These are phyloP conservation scores for Rhea pennata DNA, from an alignment of 2,113 vertebrate species.

Conservation along the genomic window DNA sequence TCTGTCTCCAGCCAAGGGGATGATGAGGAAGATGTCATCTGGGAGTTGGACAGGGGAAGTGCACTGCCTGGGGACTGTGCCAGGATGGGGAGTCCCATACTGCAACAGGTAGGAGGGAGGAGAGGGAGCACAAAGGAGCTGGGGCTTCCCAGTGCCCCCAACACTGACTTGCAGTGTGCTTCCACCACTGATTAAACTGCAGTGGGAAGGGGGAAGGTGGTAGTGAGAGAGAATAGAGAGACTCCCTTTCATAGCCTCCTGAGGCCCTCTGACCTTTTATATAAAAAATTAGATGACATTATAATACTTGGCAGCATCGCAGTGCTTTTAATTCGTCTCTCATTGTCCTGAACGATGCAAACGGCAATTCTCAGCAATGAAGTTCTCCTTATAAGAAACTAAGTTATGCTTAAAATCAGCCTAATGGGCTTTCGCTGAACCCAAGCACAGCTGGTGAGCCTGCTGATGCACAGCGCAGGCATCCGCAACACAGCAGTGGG, in stretches of 20 bases:
- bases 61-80: too few relatives aligned
- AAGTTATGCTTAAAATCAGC: not conserved
- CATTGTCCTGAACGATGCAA: conserved; percentile 10
- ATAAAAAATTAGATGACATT: conserved; percentile 44
- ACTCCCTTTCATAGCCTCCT: not conserved
- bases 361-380: not conserved
- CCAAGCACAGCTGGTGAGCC: not conserved
- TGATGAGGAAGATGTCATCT: too few relatives aligned
- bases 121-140: not conserved
- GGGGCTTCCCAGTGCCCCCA: not conserved
- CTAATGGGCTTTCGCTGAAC: not conserved
- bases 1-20: too few relatives aligned
- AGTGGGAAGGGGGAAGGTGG: not conserved
- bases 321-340: not conserved
- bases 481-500: not conserved
- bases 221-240: not conserved
- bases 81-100: too few relatives aligned
- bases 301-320: not conserved
- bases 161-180: not conserved
- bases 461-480: not conserved
- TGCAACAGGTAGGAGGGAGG: not conserved
- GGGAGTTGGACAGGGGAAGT: too few relatives aligned
- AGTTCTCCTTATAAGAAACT: not conserved
- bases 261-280: conserved; percentile 7
- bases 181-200: not conserved